Evolutionary conservation across 2,888 invertebrate genomes (phyloP).

Genomic region (Drosophila quinaria): DNA sequence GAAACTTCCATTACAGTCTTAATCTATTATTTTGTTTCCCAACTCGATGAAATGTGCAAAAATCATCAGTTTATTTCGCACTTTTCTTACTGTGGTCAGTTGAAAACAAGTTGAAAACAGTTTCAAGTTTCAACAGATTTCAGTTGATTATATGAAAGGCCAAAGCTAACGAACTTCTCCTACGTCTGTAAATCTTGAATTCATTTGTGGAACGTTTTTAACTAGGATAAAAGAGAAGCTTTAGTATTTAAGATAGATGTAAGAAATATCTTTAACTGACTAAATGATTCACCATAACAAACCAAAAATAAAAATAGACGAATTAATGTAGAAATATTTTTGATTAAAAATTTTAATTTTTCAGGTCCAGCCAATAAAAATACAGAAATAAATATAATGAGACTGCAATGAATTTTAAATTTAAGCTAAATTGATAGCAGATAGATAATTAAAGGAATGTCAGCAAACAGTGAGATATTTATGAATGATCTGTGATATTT

Average conservation of each 20-base stretch:
- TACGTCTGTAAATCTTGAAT: not conserved
- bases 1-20: slow-evolving; percentile 46
- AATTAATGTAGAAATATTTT: no score
- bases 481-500: no score
- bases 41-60: slow-evolving; percentile 45
- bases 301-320: not conserved
- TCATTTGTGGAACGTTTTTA: not conserved
- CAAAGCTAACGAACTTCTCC: not conserved
- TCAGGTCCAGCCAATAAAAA: no score
- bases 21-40: slow-evolving; percentile 56
- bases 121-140: slow-evolving; percentile 36
- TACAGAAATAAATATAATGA: no score
- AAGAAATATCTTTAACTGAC: no score
- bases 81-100: slow-evolving; percentile 4
- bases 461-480: no score
- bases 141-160: slow-evolving; percentile 16
- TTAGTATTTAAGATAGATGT: not conserved
- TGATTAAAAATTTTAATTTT: no score
- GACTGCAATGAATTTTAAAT: no score
- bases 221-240: not conserved
- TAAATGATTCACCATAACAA: not conserved
- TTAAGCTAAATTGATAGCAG: no score
- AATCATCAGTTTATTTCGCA: slow-evolving; percentile 30
- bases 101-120: slow-evolving; percentile 32
- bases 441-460: no score